Evolutionary conservation across 2,888 invertebrate genomes (phyloP), one percentile per base, ranked within the genome.

Genomic region (Apamea epomidion): DNA sequence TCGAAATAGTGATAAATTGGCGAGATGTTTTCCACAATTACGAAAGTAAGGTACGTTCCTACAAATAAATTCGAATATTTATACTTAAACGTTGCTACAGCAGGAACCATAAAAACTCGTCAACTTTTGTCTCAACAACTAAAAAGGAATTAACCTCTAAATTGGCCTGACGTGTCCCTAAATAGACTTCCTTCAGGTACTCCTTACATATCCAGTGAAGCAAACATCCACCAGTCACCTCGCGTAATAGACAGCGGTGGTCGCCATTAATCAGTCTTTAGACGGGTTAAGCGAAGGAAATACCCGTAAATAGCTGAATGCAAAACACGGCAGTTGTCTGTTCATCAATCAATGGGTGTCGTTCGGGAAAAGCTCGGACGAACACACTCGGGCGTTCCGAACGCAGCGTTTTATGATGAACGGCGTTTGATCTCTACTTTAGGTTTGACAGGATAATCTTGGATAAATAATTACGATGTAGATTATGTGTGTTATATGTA

Each of bases 261-360:
- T 91, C 87, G 85, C 92, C 95, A 97, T 97, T 96, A 95, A 96
- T 97, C 96, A 97, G 94, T 81, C 84, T 92, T 93, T 92, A 94
- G 95, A 95, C 96, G 96, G 95, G 95, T 95, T 96, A 95, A 96
- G 95, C 95, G 94, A 93, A 96, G 96, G 96, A 96, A 96, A 96
- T 96, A 93, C 95, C 96, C 96, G 96, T 96, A 97, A 97, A 97
- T 97, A 97, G 96, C 94, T 95, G 93, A 95, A 97, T 96, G 96
- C 96, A 97, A 97, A 96, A 97, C 95, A 95, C 95, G 94, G 94
- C 95, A 95, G 95, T 96, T 95, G 96, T 95, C 95, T 92, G 93
- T 94, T 95, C 96, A 97, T 97, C 96, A 96, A 97, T 97, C 97
- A 97, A 94, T 93, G 91, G 87, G 85, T 90, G 91, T 88, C 90